Evolutionary conservation across 2,888 invertebrate genomes (phyloP), one percentile per base, ranked within the genome.

Genomic region (Helicoverpa assulta): DNA sequence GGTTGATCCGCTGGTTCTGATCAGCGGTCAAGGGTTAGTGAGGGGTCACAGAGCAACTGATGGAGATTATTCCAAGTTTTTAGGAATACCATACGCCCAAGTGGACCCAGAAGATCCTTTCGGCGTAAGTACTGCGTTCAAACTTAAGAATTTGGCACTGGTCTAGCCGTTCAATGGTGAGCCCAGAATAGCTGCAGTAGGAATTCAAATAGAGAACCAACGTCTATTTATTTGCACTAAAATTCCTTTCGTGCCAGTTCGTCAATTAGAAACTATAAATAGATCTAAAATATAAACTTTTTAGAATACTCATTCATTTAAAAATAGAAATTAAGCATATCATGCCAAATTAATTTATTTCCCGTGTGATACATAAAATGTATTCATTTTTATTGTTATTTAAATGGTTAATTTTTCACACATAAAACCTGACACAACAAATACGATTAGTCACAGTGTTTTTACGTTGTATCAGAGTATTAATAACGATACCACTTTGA

Each of bases 11-110:
- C 82, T 95, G 43, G 95, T 95, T 14, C 77, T 93, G 5, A 88
- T 93, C 47, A 85, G 64, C 64, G 82, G 88, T 8, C 95, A 95
- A 84, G 95, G 95, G 1, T 73, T 95, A 33, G 90, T 95, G 26
- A 90, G 91, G 76, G 95, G 95, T 14, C 88, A 89, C 50, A 93
- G 85, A 66, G 90, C 94, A 0, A 83, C 80, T 5, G 92, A 95
- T 81, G 94, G 94, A 18, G 91, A 90, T 47, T 95, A 94, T 59
- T 93, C 95, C 0, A 83, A 86, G 55, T 95, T 95, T 76, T 80
- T 94, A 57, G 95, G 95, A 57, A 90, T 95, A 65, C 95, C 95
- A 6, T 95, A 95, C 73, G 95, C 94, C 21, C 78, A 85, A 74
- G 91, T 95, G 16, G 91, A 95, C 76, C 70, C 78, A 53, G 84